Base-by-base conservation (phyloP, 2,888 invertebrate species). In the Dasypolia templi region DNA sequence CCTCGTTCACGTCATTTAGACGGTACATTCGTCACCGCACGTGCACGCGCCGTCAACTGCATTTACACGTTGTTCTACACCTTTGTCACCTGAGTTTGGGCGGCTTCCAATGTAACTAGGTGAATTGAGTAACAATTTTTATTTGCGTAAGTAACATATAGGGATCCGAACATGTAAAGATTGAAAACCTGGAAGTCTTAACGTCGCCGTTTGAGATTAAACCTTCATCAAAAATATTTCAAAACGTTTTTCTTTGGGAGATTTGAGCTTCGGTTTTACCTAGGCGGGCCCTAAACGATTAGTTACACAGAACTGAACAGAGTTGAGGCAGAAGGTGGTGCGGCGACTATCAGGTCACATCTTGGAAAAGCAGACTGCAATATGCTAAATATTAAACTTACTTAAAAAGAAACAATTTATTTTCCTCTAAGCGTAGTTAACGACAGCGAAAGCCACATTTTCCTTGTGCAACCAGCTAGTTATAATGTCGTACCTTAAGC, bases 401-500 rank as follows among this genome's bases (percentile, higher is more conserved):
- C 29, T 32, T 14, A 3, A 11, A 49, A 62, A 53, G 2, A 71
- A 55, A 19, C 49, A 26, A 35, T 55, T n/a, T 1, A 1, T 35
- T 14, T 44, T n/a, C 35, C 19, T 59, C 22, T 29, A 44, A 64
- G 29, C 67, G 63, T 55, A 72, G 55, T 69, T 65, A 69, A 62
- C n/a, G 46, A 46, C 64, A 56, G n/a, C 35, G 32, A 29, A 26
- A 29, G 44, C 9, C 35, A 46, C 53, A 51, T 63, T 49, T 58
- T 62, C 56, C 19, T 55, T 9, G 68, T 67, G 79, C 79, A 83
- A 19, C n/a, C 51, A 73, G 26, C 67, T 53, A 63, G 74, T 69
- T 68, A 77, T 84, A 72, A 84, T 26, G 66, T 64, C 68, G 77
- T 42, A 44, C 61, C 72, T 56, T 53, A 71, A 85, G 70, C 79